These are phyloP conservation scores for Siphamia tubifer DNA, from an alignment of 2,113 vertebrate species.

Conservation along the genomic window DNA sequence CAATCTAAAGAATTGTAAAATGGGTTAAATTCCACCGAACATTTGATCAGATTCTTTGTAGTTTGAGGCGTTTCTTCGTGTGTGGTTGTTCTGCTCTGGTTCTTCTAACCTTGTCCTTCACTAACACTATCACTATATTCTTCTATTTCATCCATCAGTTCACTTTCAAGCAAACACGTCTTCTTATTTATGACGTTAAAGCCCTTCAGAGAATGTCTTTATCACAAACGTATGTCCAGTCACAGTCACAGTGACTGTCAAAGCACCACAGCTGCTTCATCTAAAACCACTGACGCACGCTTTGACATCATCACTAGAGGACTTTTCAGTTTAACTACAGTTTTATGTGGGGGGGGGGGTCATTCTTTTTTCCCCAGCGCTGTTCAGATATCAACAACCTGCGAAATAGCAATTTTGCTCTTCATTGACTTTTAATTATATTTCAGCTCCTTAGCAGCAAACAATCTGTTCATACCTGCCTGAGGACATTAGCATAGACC, in stretches of 20 bases:
- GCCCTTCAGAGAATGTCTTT: background rate
- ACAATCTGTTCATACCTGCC: slow-evolving; percentile 30
- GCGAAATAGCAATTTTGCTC: slow-evolving; percentile 33
- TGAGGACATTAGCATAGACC: slow-evolving; percentile 23
- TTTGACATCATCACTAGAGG: background rate
- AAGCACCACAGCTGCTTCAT: background rate
- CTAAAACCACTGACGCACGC: background rate
- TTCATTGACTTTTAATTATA: slow-evolving; percentile 55
- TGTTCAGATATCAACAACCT: slow-evolving; percentile 22
- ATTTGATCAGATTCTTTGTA: too few species aligned
- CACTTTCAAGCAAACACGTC: background rate
- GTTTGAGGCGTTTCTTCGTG: too few species aligned
- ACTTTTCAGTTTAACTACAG: background rate
- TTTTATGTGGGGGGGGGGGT: too few species aligned
- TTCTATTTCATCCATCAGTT: background rate
- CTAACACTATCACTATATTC: background rate
- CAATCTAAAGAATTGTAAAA: too few species aligned
- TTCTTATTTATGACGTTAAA: background rate
- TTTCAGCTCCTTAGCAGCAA: slow-evolving; percentile 35
- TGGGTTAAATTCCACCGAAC: too few species aligned
- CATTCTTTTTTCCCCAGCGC: slow-evolving; percentile 10
- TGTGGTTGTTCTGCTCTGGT: background rate
- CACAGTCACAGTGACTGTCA: too few species aligned
- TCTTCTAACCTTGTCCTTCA: too few species aligned
- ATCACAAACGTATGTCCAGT: too few species aligned